phyloP scores from a whole-genome alignment of 2,888 invertebrate genomes.

The Callinectes sapidus region DNA sequence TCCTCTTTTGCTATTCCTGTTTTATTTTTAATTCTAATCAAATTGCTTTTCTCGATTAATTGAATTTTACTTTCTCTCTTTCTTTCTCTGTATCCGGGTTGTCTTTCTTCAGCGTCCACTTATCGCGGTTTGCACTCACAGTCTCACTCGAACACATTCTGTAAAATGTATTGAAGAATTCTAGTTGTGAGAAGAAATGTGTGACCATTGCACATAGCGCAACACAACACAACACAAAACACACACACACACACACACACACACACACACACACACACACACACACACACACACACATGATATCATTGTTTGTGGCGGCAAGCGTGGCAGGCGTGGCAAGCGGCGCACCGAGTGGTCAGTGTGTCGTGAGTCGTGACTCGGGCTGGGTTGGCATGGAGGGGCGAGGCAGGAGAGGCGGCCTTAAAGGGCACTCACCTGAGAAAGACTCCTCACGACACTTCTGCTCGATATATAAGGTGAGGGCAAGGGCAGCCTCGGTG shows the following conservation, averaged over 20 bases:
- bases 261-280: constrained; percentile 25
- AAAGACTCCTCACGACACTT: not conserved
- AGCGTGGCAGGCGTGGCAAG: not conserved
- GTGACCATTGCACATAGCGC: not conserved
- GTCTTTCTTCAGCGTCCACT: not conserved
- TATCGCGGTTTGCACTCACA: not conserved
- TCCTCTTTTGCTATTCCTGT: not conserved
- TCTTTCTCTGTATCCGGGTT: not conserved
- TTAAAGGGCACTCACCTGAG: constrained; percentile 15
- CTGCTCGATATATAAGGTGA: constrained; percentile 20
- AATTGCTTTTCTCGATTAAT: not conserved
- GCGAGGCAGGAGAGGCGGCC: constrained; percentile 3
- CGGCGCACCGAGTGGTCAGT: not conserved
- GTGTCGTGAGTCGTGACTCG: not conserved
- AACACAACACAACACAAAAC: not conserved
- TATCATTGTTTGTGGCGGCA: not conserved
- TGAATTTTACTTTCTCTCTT: not conserved
- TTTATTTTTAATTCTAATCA: not conserved
- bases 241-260: constrained; percentile 21
- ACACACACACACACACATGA: constrained; percentile 14
- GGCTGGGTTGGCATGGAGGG: constrained; percentile 3
- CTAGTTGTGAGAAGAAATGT: too few species aligned
- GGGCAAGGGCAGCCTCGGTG: not conserved
- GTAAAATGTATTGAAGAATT: not conserved
- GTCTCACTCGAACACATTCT: not conserved